Evolutionary conservation across 92 coral and sea anemone species (phyloP).

Genomic region (Bergia puertoricense): DNA sequence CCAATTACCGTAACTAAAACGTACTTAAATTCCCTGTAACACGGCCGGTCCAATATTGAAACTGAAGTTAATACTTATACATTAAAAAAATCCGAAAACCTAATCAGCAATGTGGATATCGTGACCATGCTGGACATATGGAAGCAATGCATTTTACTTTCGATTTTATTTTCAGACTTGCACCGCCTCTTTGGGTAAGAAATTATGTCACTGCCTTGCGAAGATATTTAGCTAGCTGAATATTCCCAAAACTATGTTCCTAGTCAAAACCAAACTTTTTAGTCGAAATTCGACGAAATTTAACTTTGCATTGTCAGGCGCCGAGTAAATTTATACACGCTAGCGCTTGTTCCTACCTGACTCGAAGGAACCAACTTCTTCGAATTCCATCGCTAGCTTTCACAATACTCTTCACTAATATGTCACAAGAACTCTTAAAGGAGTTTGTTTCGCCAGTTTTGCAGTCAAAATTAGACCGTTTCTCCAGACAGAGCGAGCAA

Average conservation of each 20-base stretch:
- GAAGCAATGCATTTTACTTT: constrained; percentile 33
- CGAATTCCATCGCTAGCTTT: constrained; percentile 51
- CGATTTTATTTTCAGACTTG: neutral
- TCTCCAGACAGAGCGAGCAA: constrained; percentile 11
- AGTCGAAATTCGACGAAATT: neutral
- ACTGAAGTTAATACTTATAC: neutral
- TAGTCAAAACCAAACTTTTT: neutral
- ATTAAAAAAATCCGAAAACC: neutral
- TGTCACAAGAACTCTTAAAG: neutral
- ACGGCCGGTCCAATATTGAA: neutral
- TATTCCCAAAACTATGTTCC: neutral
- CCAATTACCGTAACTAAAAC: neutral
- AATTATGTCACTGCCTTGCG: neutral
- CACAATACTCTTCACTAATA: constrained; percentile 7
- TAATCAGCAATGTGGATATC: neutral
- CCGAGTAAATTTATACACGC: constrained; percentile 7
- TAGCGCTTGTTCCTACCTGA: constrained; percentile 55
- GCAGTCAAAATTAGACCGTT: constrained; percentile 18
- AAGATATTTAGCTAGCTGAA: neutral
- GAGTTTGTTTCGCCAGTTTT: neutral
- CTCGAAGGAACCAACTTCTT: constrained; percentile 56
- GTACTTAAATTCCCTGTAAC: neutral
- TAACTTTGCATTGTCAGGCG: constrained; percentile 13
- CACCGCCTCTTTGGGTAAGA: neutral
- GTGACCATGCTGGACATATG: constrained; percentile 14